phyloP scores from a whole-genome alignment of 2,797 vertebrate genomes.

The Sarcoramphus papa region DNA sequence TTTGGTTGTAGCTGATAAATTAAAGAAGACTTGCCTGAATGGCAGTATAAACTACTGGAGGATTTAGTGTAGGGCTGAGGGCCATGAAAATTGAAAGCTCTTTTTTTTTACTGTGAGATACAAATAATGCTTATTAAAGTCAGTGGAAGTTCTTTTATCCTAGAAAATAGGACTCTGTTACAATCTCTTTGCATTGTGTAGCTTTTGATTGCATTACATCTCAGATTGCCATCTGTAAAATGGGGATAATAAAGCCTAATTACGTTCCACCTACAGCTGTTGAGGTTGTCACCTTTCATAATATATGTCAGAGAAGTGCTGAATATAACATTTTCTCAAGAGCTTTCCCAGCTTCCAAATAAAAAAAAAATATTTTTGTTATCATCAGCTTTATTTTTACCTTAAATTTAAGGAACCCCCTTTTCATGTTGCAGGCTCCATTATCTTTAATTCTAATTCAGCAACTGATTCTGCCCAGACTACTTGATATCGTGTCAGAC shows the following conservation, averaged over 20 bases:
- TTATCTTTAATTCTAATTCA: neutral
- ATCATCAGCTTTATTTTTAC: neutral
- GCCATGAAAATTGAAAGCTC: neutral
- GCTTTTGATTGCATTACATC: neutral
- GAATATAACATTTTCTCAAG: neutral
- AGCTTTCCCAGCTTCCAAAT: neutral
- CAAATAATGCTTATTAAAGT: neutral
- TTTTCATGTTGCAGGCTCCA: neutral
- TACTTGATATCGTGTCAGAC: neutral
- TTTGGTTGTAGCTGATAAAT: neutral
- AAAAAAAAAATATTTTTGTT: neutral
- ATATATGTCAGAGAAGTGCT: neutral
- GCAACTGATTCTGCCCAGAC: neutral
- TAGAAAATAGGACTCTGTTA: neutral
- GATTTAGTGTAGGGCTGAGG: neutral
- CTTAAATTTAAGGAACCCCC: neutral
- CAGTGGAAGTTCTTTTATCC: neutral
- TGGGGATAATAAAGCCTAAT: slow-evolving; percentile 18
- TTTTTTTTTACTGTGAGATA: neutral
- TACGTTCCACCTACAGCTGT: slow-evolving; percentile 6
- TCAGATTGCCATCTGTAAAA: neutral
- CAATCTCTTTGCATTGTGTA: neutral
- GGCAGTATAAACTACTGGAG: neutral
- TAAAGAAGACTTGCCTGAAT: neutral
- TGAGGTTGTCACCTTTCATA: slow-evolving; percentile 26